A percentile compares a stretch with the other conserved stretches of the same genome.
Conservation (phyloP, 2,888 invertebrate genomes). For the Idaea aversata region DNA sequence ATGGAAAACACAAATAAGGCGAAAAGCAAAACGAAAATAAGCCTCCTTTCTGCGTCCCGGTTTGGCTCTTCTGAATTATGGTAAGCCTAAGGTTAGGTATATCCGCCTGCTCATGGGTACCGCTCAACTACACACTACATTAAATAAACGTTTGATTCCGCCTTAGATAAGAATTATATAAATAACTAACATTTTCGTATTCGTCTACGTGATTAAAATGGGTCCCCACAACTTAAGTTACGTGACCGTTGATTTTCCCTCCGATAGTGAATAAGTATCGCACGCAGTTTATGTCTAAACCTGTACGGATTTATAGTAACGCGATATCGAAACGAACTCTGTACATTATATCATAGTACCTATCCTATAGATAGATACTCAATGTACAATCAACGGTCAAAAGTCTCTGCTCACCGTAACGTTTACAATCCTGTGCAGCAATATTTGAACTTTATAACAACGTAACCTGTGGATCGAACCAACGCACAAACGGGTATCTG, state of each 20-base stretch:
- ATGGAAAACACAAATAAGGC: no score
- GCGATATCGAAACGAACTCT: slow-evolving; percentile 23
- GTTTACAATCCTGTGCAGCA: no score
- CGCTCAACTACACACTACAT: neutral
- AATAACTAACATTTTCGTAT: neutral
- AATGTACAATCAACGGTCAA: no score
- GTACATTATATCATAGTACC: slow-evolving; percentile 6
- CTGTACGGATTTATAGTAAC: slow-evolving; percentile 36
- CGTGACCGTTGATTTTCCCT: slow-evolving; percentile 34
- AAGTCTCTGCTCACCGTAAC: no score
- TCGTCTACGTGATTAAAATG: neutral
- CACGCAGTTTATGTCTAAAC: slow-evolving; percentile 39
- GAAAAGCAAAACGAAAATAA: no score
- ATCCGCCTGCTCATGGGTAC: neutral
- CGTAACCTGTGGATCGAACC: no score
- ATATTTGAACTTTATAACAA: no score
- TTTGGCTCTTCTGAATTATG: no score
- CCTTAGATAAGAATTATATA: slow-evolving; percentile 3
- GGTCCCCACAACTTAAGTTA: slow-evolving; percentile 24
- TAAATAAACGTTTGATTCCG: slow-evolving; percentile 27
- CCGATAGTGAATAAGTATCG: slow-evolving; percentile 28
- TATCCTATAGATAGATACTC: slow-evolving; percentile 4
- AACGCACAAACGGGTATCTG: no score
- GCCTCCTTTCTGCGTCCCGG: no score
- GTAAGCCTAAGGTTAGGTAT: no score